These are phyloP conservation scores for Eudyptes chrysolophus DNA, from an alignment of 2,113 vertebrate genomes.

Conservation along the genomic window DNA sequence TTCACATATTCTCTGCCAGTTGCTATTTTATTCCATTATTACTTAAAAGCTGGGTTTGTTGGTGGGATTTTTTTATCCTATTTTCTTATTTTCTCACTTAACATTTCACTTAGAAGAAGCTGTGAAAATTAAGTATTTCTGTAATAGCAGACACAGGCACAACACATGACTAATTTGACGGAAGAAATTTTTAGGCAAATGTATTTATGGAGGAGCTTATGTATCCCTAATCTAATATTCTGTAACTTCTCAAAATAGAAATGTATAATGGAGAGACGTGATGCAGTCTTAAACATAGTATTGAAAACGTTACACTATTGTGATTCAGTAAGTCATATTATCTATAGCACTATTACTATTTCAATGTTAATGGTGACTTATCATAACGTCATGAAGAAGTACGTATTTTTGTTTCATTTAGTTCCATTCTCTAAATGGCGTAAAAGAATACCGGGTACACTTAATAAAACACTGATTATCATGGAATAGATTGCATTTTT, in stretches of 20 bases:
- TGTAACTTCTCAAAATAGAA: neutral
- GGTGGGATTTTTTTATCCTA: neutral
- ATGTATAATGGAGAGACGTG: neutral
- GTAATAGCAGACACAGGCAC: neutral
- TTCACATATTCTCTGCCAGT: neutral
- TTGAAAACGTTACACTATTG: neutral
- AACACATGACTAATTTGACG: neutral
- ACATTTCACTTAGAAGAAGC: neutral
- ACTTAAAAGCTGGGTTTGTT: neutral
- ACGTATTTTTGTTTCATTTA: neutral
- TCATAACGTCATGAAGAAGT: neutral
- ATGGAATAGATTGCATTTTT: neutral
- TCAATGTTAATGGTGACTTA: neutral
- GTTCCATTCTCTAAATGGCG: neutral
- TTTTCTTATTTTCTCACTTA: slow-evolving; percentile 3
- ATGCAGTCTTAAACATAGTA: neutral
- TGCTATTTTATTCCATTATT: neutral
- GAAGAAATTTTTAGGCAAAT: neutral
- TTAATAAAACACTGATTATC: neutral
- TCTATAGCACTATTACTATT: neutral
- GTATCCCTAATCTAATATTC: neutral
- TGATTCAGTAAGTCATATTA: neutral
- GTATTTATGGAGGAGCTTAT: neutral
- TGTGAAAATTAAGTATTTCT: neutral
- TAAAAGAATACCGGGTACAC: neutral